These are phyloP conservation scores for Dusona sp. DNA, from an alignment of 2,888 invertebrate genomes.

Conservation along the genomic window DNA sequence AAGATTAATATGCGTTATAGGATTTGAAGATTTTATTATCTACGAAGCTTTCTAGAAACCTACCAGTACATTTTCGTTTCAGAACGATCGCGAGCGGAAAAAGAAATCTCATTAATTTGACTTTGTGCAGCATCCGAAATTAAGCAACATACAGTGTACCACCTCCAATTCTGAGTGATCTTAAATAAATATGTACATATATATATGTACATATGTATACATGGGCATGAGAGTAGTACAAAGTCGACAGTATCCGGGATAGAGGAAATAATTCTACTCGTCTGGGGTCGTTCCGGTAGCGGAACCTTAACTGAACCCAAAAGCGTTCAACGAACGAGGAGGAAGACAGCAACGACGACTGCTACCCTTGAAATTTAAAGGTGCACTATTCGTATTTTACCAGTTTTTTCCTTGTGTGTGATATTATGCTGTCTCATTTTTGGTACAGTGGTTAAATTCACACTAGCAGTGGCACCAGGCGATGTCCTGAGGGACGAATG, in stretches of 20 bases:
- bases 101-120: background rate
- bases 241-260: constrained; percentile 22
- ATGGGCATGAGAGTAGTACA: background rate
- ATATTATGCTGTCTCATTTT: constrained; percentile 11
- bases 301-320: constrained; percentile 51
- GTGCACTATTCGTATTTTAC: constrained; percentile 50
- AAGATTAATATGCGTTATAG: background rate
- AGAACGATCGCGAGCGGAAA: background rate
- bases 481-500: constrained; percentile 20
- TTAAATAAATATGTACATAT: background rate
- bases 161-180: background rate
- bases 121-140: background rate
- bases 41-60: background rate
- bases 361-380: constrained; percentile 63
- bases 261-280: constrained; percentile 45
- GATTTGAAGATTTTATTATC: background rate
- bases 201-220: background rate
- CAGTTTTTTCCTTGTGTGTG: background rate
- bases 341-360: constrained; percentile 7
- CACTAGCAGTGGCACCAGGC: background rate
- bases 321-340: constrained; percentile 54
- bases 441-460: constrained; percentile 1
- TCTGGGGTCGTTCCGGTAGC: constrained; percentile 44
- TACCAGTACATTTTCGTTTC: background rate
- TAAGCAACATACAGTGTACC: background rate